Conservation (phyloP, 2,113 vertebrate species). For the Zosterops pallidus region DNA sequence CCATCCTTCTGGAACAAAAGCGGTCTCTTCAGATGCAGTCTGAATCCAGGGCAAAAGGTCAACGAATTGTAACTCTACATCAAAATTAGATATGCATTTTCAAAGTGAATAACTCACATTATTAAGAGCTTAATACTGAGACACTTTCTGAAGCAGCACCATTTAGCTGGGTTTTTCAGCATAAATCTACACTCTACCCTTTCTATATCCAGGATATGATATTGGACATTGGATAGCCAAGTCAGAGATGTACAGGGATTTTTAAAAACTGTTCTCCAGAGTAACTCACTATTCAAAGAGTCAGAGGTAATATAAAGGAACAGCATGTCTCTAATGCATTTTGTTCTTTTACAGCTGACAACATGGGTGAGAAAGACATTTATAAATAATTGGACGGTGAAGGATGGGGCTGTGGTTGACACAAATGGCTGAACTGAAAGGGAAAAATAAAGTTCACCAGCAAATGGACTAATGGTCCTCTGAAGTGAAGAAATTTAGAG, state of each 20-base stretch:
- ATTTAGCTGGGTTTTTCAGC: not conserved
- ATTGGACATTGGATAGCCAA: not conserved
- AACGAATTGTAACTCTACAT: not conserved
- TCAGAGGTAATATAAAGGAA: not conserved
- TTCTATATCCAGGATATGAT: not conserved
- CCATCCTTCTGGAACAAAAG: not conserved
- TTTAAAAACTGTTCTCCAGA: not conserved
- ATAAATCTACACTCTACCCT: not conserved
- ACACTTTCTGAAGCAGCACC: not conserved
- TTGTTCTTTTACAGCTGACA: not conserved
- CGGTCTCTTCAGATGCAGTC: not conserved
- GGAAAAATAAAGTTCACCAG: not conserved
- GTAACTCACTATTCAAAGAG: not conserved
- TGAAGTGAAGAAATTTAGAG: not conserved
- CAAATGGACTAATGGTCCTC: not conserved
- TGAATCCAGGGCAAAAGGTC: not conserved
- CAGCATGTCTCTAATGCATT: not conserved
- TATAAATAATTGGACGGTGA: constrained; percentile 2
- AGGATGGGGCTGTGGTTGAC: not conserved
- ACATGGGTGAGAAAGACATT: not conserved
- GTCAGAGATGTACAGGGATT: not conserved
- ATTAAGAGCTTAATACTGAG: not conserved
- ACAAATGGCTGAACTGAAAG: not conserved
- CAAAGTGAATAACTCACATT: not conserved
- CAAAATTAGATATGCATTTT: not conserved